A percentile compares a stretch with the other conserved stretches of the same genome.
Evolutionary conservation across 2,888 invertebrate species (phyloP).

Genomic region (Candidula unifasciata): DNA sequence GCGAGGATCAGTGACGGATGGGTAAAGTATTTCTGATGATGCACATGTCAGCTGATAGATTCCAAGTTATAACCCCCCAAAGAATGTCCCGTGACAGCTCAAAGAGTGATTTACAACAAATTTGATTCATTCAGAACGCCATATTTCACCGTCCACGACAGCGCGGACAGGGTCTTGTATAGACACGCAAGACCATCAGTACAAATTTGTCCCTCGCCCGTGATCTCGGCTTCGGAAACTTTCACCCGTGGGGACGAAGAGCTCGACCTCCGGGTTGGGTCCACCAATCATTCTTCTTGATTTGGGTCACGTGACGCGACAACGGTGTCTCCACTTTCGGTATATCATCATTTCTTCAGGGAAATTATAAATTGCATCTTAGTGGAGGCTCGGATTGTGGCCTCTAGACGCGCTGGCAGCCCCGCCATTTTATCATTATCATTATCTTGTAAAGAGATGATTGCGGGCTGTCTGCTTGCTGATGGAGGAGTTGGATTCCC

Average conservation of each 20-base stretch:
- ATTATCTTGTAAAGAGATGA: constrained; percentile 41
- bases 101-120: constrained; percentile 58
- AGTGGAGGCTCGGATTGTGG: constrained; percentile 6
- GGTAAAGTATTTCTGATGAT: constrained; percentile 47
- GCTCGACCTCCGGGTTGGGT: constrained; percentile 34
- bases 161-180: constrained; percentile 51
- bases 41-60: constrained; percentile 57
- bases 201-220: constrained; percentile 51
- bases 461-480: constrained; percentile 12
- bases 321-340: constrained; percentile 34
- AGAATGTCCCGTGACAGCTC: constrained; percentile 51
- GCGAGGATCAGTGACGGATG: constrained; percentile 41
- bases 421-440: constrained; percentile 35
- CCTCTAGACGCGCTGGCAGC: neutral
- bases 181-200: constrained; percentile 47
- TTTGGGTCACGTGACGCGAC: constrained; percentile 50
- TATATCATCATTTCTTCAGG: constrained; percentile 49
- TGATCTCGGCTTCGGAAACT: constrained; percentile 27
- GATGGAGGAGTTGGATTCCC: constrained; percentile 4
- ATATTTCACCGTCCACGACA: constrained; percentile 58
- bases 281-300: constrained; percentile 50
- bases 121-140: constrained; percentile 60
- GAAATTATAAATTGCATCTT: constrained; percentile 50
- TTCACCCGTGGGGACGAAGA: constrained; percentile 20
- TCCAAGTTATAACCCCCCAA: constrained; percentile 54